Base-by-base conservation (phyloP, 2,888 invertebrate genomes). In the Hyposoter dolosus region DNA sequence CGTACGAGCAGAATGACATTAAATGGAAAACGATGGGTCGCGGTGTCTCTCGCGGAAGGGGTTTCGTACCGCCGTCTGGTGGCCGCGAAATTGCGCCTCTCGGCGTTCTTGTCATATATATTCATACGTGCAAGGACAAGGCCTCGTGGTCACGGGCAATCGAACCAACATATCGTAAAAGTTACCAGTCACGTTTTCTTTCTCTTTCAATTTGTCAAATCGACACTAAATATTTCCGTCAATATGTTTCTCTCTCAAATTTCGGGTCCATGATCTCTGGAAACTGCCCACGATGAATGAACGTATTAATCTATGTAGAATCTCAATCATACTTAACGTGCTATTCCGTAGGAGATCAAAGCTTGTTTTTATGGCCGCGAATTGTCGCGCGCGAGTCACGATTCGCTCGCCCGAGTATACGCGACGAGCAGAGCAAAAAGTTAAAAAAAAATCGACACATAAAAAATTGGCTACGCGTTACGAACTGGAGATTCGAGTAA, bases 131-230 rank as follows among this genome's bases (percentile, higher is more conserved):
- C 92, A 93, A 93, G 93, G 93, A 93, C 93, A 93, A 93, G 93
- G 93, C 90, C 92, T 90, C 90, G 89, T 93, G 93, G 92, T 93
- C 93, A 93, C 91, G 92, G 92, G 91, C 92, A 90, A 89, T 88
- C 89, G 89, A 88, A 76, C 80, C 72, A 68, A 75, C 68, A 45
- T 69, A 69, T 80, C 66, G 69, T 80, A 87, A 83, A 76, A 66
- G 82, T 85, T 79, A 72, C 75, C 35, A 82, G 83, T 87, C 88
- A 88, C 88, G 85, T 86, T 87, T 28, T 74, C 32, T 23, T 47
- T 69, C 56, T 40, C 76, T 77, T 56, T 56, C 50, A 35, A 40
- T 35, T 65, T 50, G 63, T 45, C 45, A 63, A 63, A 63, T 75
- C 60, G 43, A 2, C 23, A 7, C 15, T 53, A 53, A 35, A 10